Evolutionary conservation across 1,140 invertebrate genomes (phyloP).

Genomic region (Lysiphlebus fabarum): DNA sequence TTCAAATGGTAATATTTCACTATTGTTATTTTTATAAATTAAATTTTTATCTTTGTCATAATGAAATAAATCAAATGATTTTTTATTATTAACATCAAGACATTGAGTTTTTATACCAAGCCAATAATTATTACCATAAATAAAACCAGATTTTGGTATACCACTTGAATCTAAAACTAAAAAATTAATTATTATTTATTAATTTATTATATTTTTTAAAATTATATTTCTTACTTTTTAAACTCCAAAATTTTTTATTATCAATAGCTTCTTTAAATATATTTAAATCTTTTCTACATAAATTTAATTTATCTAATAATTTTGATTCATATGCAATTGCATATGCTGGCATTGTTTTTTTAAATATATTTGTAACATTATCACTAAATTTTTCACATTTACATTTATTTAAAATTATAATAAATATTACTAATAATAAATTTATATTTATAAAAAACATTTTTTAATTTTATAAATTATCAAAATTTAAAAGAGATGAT

Average conservation of each 20-base stretch:
- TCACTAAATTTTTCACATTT: too few species aligned
- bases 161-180: slow-evolving; percentile 57
- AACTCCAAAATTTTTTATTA: slow-evolving; percentile 34
- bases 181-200: slow-evolving; percentile 8
- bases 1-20: slow-evolving; percentile 48
- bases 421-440: too few species aligned
- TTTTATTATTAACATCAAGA: slow-evolving; percentile 33
- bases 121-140: slow-evolving; percentile 57
- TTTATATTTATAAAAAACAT: too few species aligned
- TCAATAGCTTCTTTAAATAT: slow-evolving; percentile 37
- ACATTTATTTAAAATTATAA: too few species aligned
- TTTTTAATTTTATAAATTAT: too few species aligned
- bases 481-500: too few species aligned
- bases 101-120: slow-evolving; percentile 51
- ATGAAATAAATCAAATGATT: slow-evolving; percentile 31
- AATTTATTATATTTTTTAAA: neutral
- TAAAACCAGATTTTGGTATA: slow-evolving; percentile 45
- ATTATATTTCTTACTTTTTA: slow-evolving; percentile 40
- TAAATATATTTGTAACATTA: too few species aligned
- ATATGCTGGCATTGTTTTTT: slow-evolving; percentile 35
- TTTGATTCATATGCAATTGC: slow-evolving; percentile 29
- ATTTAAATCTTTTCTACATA: slow-evolving; percentile 35
- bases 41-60: slow-evolving; percentile 36
- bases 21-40: slow-evolving; percentile 30
- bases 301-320: slow-evolving; percentile 27